phyloP scores from a whole-genome alignment of 2,888 invertebrate species.

The Hipparchia sbordonii region DNA sequence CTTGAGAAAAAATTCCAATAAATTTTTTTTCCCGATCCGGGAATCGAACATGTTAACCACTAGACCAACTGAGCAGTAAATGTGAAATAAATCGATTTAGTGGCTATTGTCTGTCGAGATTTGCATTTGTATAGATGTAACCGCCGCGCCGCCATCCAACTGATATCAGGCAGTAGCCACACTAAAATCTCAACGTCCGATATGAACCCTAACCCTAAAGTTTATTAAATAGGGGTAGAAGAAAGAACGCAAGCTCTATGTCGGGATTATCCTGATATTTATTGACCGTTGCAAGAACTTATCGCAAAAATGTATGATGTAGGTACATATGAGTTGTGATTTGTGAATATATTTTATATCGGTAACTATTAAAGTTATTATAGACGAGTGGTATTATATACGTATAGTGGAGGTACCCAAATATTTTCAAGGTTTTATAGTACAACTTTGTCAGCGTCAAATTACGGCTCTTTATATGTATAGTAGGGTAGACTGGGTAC shows the following conservation, averaged over 20 bases:
- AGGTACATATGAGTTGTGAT: not conserved
- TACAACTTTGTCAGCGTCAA: too few relatives aligned
- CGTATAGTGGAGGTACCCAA: too few relatives aligned
- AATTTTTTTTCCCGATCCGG: too few relatives aligned
- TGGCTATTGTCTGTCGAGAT: constrained; percentile 23
- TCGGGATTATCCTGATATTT: not conserved
- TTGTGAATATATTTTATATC: too few relatives aligned
- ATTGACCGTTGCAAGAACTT: not conserved
- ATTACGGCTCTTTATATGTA: too few relatives aligned
- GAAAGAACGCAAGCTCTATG: not conserved
- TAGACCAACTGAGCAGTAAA: too few relatives aligned
- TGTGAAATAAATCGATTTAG: constrained; percentile 17
- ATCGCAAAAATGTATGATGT: not conserved
- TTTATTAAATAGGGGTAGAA: not conserved
- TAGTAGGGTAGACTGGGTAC: too few relatives aligned
- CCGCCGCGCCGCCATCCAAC: constrained; percentile 26
- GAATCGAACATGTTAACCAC: too few relatives aligned
- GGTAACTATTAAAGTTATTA: too few relatives aligned
- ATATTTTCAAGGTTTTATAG: too few relatives aligned
- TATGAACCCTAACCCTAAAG: not conserved
- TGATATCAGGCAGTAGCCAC: constrained; percentile 23
- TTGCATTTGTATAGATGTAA: constrained; percentile 33
- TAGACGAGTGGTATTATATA: too few relatives aligned
- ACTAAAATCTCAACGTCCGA: not conserved
- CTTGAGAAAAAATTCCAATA: too few relatives aligned